Evolutionary conservation across 2,888 invertebrate species (phyloP).

Genomic region (Leptinotarsa rubiginosa): DNA sequence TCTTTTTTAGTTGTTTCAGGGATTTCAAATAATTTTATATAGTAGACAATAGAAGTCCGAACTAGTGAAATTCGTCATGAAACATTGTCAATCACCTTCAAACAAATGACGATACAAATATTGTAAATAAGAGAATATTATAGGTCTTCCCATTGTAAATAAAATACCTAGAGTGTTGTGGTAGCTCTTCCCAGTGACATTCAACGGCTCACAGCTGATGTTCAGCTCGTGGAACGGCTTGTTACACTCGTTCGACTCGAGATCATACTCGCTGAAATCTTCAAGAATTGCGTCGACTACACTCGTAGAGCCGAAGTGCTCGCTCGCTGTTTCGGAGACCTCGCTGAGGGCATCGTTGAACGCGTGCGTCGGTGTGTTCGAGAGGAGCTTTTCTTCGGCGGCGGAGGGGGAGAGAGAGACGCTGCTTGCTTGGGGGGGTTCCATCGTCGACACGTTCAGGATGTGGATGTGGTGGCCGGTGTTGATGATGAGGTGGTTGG

Average conservation of each 20-base stretch:
- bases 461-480: conserved; percentile 66
- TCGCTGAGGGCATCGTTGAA: conserved; percentile 62
- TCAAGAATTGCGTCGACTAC: conserved; percentile 65
- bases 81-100: too few relatives aligned
- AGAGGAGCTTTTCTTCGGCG: conserved; percentile 51
- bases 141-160: not conserved
- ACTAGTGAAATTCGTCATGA: too few relatives aligned
- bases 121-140: too few relatives aligned
- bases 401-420: conserved; percentile 51
- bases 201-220: conserved; percentile 66
- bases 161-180: conserved; percentile 59
- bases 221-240: conserved; percentile 67
- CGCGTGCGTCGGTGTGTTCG: conserved; percentile 43
- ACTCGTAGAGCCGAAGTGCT: conserved; percentile 61
- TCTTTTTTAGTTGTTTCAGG: too few relatives aligned
- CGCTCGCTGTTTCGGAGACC: conserved; percentile 63
- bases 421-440: conserved; percentile 53
- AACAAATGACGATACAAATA: too few relatives aligned
- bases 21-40: too few relatives aligned
- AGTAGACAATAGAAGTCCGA: too few relatives aligned
- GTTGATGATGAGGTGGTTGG: conserved; percentile 65
- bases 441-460: conserved; percentile 61
- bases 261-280: conserved; percentile 66
- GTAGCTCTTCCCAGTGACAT: conserved; percentile 66
- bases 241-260: conserved; percentile 64